A percentile compares a stretch with the other conserved stretches of the same genome.
Evolutionary conservation across 1,140 invertebrate species (phyloP).

Genomic region (Apis florea): DNA sequence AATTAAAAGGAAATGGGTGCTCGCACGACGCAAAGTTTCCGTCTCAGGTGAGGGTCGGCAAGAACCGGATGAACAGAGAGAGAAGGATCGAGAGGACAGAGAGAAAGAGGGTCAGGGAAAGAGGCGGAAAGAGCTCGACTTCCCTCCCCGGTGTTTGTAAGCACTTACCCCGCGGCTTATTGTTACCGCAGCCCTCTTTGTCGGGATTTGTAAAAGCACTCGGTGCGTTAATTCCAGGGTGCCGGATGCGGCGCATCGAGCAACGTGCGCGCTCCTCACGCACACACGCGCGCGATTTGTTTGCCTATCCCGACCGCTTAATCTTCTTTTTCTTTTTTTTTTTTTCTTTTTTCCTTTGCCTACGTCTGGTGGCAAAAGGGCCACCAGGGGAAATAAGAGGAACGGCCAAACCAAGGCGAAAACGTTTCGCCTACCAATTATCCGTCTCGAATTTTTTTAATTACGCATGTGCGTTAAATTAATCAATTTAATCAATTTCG

Average conservation of each 20-base stretch:
- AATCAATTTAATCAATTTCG: too few species aligned
- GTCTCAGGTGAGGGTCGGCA: constrained; percentile 13
- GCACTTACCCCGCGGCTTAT: constrained; percentile 73
- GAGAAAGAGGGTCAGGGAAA: constrained; percentile 11
- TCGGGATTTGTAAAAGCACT: constrained; percentile 74
- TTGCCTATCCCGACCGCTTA: constrained; percentile 40
- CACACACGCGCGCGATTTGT: constrained; percentile 33
- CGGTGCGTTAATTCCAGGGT: constrained; percentile 70
- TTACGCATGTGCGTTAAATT: too few species aligned
- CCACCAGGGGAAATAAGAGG: background rate
- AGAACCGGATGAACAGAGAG: background rate
- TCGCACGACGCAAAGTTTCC: constrained; percentile 5
- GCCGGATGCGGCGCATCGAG: constrained; percentile 52
- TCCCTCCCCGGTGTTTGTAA: constrained; percentile 68
- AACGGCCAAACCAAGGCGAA: constrained; percentile 12
- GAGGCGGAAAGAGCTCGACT: constrained; percentile 45
- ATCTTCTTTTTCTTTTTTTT: too few species aligned
- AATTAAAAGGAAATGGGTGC: constrained; percentile 1
- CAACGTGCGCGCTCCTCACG: constrained; percentile 33
- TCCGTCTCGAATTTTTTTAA: too few species aligned
- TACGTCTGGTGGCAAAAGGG: constrained; percentile 6
- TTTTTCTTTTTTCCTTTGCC: constrained; percentile 30
- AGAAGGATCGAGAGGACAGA: background rate
- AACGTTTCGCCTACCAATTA: constrained; percentile 13
- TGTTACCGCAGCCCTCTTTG: constrained; percentile 73